phyloP scores from a whole-genome alignment of 92 coral and sea anemone genomes.

The Epizoanthus stellaris region DNA sequence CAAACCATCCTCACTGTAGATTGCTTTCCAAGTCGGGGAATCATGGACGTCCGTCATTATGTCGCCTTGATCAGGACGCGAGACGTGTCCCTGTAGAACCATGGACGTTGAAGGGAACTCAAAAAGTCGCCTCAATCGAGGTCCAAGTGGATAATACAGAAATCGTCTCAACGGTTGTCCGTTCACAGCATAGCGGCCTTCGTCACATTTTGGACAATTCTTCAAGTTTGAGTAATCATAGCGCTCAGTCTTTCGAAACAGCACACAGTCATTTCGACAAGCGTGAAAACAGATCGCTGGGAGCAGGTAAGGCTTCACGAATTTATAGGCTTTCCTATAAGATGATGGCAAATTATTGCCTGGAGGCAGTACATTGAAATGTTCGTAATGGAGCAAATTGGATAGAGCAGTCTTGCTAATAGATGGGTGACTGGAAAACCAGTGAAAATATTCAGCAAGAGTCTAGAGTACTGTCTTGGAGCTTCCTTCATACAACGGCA shows the following conservation, averaged over 20 bases:
- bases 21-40: slow-evolving; percentile 51
- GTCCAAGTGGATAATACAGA: slow-evolving; percentile 6
- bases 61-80: slow-evolving; percentile 1
- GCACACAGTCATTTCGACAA: neutral
- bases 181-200: neutral
- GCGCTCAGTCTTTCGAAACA: neutral
- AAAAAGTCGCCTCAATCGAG: neutral
- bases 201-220: neutral
- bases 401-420: slow-evolving; percentile 63
- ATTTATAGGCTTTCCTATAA: slow-evolving; percentile 41
- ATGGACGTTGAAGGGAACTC: neutral
- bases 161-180: slow-evolving; percentile 7
- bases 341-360: slow-evolving; percentile 50
- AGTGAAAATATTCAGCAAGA: slow-evolving; percentile 54
- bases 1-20: slow-evolving; percentile 28
- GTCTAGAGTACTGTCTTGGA: slow-evolving; percentile 53
- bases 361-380: slow-evolving; percentile 39
- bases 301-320: slow-evolving; percentile 20
- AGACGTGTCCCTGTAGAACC: slow-evolving; percentile 50
- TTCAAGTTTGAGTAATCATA: neutral
- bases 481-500: slow-evolving; percentile 49
- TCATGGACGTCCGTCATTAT: slow-evolving; percentile 19
- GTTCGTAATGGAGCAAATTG: slow-evolving; percentile 34
- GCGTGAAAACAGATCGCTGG: neutral
- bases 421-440: slow-evolving; percentile 66